Evolutionary conservation across 2,888 invertebrate species (phyloP).

Genomic region (Caprella mutica): DNA sequence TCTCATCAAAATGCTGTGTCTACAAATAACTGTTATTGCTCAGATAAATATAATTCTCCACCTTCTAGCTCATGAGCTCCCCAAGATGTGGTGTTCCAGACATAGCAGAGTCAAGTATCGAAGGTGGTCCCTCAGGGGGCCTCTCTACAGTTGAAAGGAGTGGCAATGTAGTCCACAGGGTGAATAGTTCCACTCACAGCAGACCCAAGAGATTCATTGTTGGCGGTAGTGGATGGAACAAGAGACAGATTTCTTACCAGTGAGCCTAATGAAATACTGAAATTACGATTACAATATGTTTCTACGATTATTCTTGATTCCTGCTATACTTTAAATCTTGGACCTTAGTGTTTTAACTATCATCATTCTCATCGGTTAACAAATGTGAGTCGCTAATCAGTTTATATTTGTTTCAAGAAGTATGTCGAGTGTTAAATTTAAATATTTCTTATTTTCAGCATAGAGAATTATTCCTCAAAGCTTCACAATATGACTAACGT

Average conservation of each 20-base stretch:
- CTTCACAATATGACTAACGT: slow-evolving; percentile 47
- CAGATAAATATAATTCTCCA: background rate
- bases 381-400: too few relatives aligned
- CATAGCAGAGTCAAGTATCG: slow-evolving; percentile 40
- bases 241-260: slow-evolving; percentile 56
- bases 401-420: too few relatives aligned
- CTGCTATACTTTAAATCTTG: too few relatives aligned
- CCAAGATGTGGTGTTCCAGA: slow-evolving; percentile 63
- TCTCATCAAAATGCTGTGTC: too few relatives aligned
- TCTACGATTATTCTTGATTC: too few relatives aligned
- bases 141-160: background rate
- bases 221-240: slow-evolving; percentile 56
- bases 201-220: slow-evolving; percentile 49
- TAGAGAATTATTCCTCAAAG: slow-evolving; percentile 57
- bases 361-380: too few relatives aligned
- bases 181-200: slow-evolving; percentile 1
- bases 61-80: slow-evolving; percentile 51
- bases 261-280: too few relatives aligned
- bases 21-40: too few relatives aligned
- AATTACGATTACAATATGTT: too few relatives aligned
- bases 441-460: too few relatives aligned
- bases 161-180: background rate
- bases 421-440: too few relatives aligned
- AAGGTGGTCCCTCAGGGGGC: slow-evolving; percentile 2
- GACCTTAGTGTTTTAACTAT: too few relatives aligned